Base-by-base conservation (phyloP, 2,113 vertebrate genomes). In the Melanerpes formicivorus region DNA sequence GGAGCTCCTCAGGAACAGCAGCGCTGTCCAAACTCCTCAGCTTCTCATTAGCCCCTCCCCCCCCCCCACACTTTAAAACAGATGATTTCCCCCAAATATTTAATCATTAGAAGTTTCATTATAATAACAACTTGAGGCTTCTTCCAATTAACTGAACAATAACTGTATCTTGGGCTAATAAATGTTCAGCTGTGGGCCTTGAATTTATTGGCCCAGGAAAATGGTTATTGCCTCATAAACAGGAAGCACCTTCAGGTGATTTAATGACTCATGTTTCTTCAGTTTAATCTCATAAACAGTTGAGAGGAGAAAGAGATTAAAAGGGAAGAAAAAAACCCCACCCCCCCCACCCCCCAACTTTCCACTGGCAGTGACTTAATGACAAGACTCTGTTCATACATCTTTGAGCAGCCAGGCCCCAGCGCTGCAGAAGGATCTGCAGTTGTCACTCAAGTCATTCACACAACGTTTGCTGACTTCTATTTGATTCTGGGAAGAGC, bases 211-310 rank as follows among this genome's bases (percentile, higher is more conserved):
- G 67, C 67, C 83, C 40, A 83, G 74, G 77, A 87, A 76, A 90
- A 62, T n/a, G 67, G 84, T 90, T 84, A 84, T 95, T 92, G 72
- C 66, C 78, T 95, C 75, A 65, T 94, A 92, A 96, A 88, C 22
- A 90, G 69, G 91, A 64, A 95, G 63, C 46, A 63, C 21, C 85
- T 84, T n/a, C 63, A 95, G 89, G 87, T 90, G 67, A 84, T 93
- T 78, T 93, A 94, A 93, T 83, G 90, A 94, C 85, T 95, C n/a
- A 3, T 85, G 94, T 93, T 96, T 82, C 48, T 80, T 88, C 73
- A 75, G 67, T 55, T 77, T 88, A 46, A 72, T 79, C 27, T 55
- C 87, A 82, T 91, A 84, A 95, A 87, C 79, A 87, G 75, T 27
- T 48, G 27, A 87, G 84, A 71, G 81, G 76, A 91, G 87, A 30